Percentiles rank a stretch among this genome's conserved stretches.
Conservation (phyloP, 2,888 invertebrate genomes). For the Xanthia icteritia region DNA sequence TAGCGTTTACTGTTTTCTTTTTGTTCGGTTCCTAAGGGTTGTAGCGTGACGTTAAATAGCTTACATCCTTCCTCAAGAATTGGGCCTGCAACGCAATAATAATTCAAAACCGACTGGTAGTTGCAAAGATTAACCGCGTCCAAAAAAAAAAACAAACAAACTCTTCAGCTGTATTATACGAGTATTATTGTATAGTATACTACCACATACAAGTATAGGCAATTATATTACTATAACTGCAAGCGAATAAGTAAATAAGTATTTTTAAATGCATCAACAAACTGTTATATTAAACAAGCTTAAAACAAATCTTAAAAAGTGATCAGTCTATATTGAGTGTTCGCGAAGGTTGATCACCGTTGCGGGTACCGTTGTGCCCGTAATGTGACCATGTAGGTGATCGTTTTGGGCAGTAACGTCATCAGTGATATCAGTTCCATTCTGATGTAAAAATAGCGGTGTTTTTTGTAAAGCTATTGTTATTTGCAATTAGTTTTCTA, state of each 20-base stretch:
- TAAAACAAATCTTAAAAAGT: slow-evolving; percentile 9
- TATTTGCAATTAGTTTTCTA: slow-evolving; percentile 31
- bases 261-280: neutral
- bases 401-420: slow-evolving; percentile 60
- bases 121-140: too few species aligned
- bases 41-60: too few species aligned
- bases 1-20: neutral
- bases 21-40: too few species aligned
- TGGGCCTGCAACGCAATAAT: too few species aligned
- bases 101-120: too few species aligned
- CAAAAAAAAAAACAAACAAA: too few species aligned
- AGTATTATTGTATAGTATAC: too few species aligned
- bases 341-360: slow-evolving; percentile 62
- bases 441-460: slow-evolving; percentile 60
- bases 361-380: slow-evolving; percentile 60
- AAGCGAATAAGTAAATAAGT: neutral
- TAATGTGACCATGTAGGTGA: slow-evolving; percentile 59
- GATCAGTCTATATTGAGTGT: slow-evolving; percentile 50
- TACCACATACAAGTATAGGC: neutral
- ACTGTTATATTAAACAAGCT: neutral
- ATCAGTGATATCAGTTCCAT: slow-evolving; percentile 51
- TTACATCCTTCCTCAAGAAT: too few species aligned
- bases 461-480: slow-evolving; percentile 46
- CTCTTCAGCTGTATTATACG: neutral
- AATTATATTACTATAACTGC: neutral